Conservation (phyloP, 1,140 invertebrate species). For the Lucilia cuprina region DNA sequence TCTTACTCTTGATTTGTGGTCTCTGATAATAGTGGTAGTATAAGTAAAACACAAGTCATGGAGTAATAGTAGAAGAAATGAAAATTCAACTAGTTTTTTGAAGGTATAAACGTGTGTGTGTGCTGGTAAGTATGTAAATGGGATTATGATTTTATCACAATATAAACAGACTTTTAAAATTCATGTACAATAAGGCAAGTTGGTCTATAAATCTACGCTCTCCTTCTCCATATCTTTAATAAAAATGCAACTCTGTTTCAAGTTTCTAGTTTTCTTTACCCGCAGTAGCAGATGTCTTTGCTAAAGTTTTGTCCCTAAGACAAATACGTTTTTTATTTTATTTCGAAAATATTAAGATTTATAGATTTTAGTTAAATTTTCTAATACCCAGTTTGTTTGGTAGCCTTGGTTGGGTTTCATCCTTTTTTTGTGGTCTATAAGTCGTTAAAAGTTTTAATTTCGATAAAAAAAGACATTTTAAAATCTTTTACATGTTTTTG, state of each 20-base stretch:
- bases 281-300: constrained; percentile 25
- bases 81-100: constrained; percentile 19
- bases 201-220: not conserved
- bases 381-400: not conserved
- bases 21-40: not conserved
- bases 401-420: not conserved
- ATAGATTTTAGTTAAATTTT: constrained; percentile 28
- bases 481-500: constrained; percentile 19
- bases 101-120: not conserved
- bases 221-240: too few species aligned
- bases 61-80: not conserved
- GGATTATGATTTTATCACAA: constrained; percentile 63
- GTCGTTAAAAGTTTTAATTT: constrained; percentile 30
- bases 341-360: not conserved
- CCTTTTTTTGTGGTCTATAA: constrained; percentile 22
- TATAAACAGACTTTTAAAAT: constrained; percentile 51
- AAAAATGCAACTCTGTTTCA: not conserved
- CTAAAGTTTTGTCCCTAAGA: constrained; percentile 28
- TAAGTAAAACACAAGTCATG: not conserved
- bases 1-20: not conserved
- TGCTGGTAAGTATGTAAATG: constrained; percentile 58
- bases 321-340: constrained; percentile 26
- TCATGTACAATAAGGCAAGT: not conserved
- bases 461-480: not conserved
- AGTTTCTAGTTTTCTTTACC: not conserved